These are phyloP conservation scores for Cyprinus carpio DNA, from an alignment of 2,113 vertebrate genomes.

Conservation along the genomic window DNA sequence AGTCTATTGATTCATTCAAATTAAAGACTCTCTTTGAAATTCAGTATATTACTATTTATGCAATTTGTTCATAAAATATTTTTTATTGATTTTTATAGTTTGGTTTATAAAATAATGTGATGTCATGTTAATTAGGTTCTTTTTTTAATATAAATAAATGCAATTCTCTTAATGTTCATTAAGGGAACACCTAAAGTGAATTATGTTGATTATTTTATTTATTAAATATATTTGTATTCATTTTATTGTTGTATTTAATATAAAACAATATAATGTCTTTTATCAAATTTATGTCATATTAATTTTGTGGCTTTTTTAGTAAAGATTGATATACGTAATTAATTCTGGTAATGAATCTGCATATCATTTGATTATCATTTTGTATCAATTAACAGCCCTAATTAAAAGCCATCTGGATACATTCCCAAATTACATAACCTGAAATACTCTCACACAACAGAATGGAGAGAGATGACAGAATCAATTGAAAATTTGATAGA, in stretches of 20 bases:
- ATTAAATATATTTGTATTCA: neutral
- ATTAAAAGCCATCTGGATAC: conserved; percentile 15
- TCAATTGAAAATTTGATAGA: conserved; percentile 31
- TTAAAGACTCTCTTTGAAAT: too few species aligned
- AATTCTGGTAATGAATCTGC: neutral
- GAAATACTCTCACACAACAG: neutral
- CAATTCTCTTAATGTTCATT: too few species aligned
- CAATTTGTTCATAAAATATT: neutral
- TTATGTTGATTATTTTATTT: neutral
- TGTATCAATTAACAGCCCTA: neutral
- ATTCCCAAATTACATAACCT: conserved; percentile 8
- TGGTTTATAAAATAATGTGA: neutral
- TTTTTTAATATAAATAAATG: neutral
- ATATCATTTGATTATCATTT: neutral
- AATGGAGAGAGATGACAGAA: conserved; percentile 5
- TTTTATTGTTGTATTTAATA: neutral
- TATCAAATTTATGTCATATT: neutral
- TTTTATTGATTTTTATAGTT: neutral
- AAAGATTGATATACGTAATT: neutral
- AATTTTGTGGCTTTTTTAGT: neutral
- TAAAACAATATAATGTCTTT: neutral
- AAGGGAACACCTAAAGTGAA: too few species aligned
- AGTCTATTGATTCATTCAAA: too few species aligned
- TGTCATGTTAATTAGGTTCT: too few species aligned
- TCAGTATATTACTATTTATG: too few species aligned